Base-by-base conservation (phyloP, 2,113 vertebrate species). In the Lepus timidus region DNA sequence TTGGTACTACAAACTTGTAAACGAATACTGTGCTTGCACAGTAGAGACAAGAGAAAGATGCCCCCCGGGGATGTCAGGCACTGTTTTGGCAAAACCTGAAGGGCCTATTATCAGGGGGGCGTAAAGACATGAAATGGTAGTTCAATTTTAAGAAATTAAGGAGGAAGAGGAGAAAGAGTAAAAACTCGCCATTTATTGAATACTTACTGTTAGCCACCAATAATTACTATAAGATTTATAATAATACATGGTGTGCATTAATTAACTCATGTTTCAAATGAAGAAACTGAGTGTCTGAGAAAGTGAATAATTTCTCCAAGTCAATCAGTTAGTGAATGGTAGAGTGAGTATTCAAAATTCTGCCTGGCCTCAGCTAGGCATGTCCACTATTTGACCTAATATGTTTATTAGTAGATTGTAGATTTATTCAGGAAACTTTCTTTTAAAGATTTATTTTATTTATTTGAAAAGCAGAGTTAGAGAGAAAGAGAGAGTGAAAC, bases 301-400 rank as follows among this genome's bases (percentile, higher is more conserved):
- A 84, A 4, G 22, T 61, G 90, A 70, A 65, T 78, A 74, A n/a
- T 27, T 76, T 76, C 62, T 25, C 19, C n/a, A 73, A 68, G 22
- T 62, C 19, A 78, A 64, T 52, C 62, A 88, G 52, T 25, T 49
- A 39, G 36, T 78, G 73, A 91, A 49, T 51, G 31, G 14, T 33
- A 29, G 49, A 82, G 31, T 89, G 6, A 73, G 68, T 92, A 86
- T 65, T 94, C 68, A 84, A 79, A 94, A 7, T 52, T 87, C 14
- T 86, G 14, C 70, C 44, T 71, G 36, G 29, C n/a, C 17, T 93
- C 22, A 61, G 44, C 3, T 22, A 7, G 0, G 49, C 25, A 36
- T 87, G 85, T 92, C 75, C 36, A 84, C 14, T 82, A 10, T n/a
- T 79, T 52, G 89, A 51, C 29, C 31, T 62, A 5, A 44, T 17